phyloP scores from a whole-genome alignment of 2,888 invertebrate genomes.

The Ramazzottius varieornatus region DNA sequence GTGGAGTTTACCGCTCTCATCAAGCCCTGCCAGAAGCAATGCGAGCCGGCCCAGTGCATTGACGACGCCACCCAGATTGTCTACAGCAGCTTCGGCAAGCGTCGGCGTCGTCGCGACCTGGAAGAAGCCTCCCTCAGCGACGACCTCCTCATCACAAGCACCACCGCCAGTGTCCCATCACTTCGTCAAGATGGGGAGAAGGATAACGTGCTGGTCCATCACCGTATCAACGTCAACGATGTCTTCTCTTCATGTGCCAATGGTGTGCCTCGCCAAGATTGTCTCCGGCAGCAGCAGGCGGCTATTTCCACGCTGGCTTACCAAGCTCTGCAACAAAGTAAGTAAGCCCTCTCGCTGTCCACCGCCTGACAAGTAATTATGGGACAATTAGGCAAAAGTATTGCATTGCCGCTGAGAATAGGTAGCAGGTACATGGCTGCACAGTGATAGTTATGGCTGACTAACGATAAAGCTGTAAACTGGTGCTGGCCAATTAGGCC shows the following conservation, averaged over 20 bases:
- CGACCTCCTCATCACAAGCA: not conserved
- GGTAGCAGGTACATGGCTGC: too few relatives aligned
- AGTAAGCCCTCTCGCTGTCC: too few relatives aligned
- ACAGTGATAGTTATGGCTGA: too few relatives aligned
- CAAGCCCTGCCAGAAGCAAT: constrained; percentile 71
- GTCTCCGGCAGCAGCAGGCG: not conserved
- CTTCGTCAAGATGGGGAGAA: not conserved
- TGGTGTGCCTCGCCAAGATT: not conserved
- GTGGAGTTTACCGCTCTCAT: constrained; percentile 85
- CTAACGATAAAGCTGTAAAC: too few relatives aligned
- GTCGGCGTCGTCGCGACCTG: not conserved
- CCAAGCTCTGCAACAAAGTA: too few relatives aligned
- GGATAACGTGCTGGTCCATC: not conserved
- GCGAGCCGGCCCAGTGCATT: constrained; percentile 40
- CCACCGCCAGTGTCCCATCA: not conserved
- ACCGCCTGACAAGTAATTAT: too few relatives aligned
- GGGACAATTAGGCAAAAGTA: too few relatives aligned
- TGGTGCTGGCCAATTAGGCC: too few relatives aligned
- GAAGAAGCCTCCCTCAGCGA: not conserved
- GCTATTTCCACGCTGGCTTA: not conserved
- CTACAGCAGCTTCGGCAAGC: not conserved
- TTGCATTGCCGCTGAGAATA: too few relatives aligned
- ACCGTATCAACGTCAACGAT: not conserved
- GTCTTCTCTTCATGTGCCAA: not conserved
- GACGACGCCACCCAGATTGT: constrained; percentile 5